Evolutionary conservation across 2,888 invertebrate genomes (phyloP), one percentile per base, ranked within the genome.

Genomic region (Eupithecia exiguata): DNA sequence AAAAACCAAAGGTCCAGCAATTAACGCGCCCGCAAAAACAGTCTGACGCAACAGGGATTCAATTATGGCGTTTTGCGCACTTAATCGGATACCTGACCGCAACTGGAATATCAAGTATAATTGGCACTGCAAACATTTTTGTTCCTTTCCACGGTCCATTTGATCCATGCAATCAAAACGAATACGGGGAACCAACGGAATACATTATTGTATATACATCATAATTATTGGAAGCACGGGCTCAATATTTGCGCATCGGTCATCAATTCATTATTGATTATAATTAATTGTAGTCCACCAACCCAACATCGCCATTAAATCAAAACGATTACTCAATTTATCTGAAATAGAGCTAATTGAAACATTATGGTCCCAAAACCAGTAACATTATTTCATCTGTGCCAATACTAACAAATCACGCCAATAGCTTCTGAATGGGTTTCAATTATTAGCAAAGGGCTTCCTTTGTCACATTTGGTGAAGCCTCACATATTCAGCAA

Each of bases 61-160:
- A 88, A 89, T 90, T 88, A 89, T 85, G 82, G 82, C 86, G 81
- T 84, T 88, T 86, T 85, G 83, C 79, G 75, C 80, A 83, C 82
- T 83, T 87, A 88, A 88, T 86, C 86, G 83, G 84, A 85, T 86
- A 84, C 83, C 84, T 82, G 85, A 82, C 83, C 84, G 83, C 83
- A 80, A 82, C 78, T 83, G 77, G 72, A 78, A 79, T 79, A 79
- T 71, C 82, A 82, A 79, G 82, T 81, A 84, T 85, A 79, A 80
- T 75, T 78, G 77, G 70, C 68, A 76, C 77, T 68, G 75, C 74
- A 78, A 83, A 63, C 30, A 80, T 81, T 78, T 74, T 74, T 69
- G 46, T 73, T 75, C 68, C 70, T 71, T 74, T 75, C 80, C 75
- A 77, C 70, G n/a, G 21, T 25, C 16, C 65, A 21, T 65, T 65